Conservation (phyloP, 2,888 invertebrate species). For the Zygogramma bicolorata region DNA sequence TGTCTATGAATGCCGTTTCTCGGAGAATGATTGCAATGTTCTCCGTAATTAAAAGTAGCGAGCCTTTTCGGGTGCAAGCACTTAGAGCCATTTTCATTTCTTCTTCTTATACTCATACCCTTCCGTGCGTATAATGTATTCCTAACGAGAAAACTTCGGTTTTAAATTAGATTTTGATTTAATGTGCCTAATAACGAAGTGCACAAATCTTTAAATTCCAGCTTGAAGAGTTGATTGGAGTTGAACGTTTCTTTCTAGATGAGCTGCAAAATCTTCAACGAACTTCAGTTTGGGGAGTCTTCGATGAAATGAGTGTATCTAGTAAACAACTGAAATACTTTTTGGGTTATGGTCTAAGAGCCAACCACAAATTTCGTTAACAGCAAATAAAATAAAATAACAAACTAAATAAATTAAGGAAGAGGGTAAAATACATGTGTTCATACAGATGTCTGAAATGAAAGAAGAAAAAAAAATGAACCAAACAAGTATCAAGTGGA, state of each 20-base stretch:
- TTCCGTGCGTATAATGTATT: slow-evolving; percentile 10
- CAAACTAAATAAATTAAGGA: no score
- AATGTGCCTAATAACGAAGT: slow-evolving; percentile 4
- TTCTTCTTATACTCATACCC: background rate
- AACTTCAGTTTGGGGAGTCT: no score
- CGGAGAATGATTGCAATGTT: background rate
- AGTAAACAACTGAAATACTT: no score
- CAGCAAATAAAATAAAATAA: no score
- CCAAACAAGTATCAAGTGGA: no score
- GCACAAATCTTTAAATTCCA: background rate
- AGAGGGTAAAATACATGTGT: no score
- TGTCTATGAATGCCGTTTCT: background rate
- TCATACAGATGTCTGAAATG: no score
- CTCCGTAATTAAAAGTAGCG: background rate
- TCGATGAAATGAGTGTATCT: no score
- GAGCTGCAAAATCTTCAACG: background rate
- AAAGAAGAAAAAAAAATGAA: no score
- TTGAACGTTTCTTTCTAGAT: no score
- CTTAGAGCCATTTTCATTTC: slow-evolving; percentile 2
- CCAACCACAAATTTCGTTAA: no score
- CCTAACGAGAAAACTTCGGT: slow-evolving; percentile 20
- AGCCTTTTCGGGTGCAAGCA: background rate
- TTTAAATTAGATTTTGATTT: slow-evolving; percentile 2
- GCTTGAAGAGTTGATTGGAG: background rate
- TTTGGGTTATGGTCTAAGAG: no score